Evolutionary conservation across 2,113 vertebrate genomes (phyloP), one percentile per base, ranked within the genome.

Genomic region (Eupsittula cactorum): DNA sequence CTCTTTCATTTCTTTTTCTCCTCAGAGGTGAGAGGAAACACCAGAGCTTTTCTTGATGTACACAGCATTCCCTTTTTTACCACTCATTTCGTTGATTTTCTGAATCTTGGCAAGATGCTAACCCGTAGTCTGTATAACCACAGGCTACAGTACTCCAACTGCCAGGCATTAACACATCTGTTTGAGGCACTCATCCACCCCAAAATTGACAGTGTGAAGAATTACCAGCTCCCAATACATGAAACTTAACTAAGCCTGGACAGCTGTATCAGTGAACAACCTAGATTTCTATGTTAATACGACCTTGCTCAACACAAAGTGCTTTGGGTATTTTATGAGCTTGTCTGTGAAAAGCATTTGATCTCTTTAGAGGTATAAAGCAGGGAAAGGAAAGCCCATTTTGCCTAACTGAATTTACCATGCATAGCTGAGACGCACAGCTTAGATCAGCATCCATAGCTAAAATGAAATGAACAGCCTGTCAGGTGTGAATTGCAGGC

Each of bases 181-280:
- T 73, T 95, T 96, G 86, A 97, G 94, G 88, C 95, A 92, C 55
- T 95, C 90, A 92, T 82, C 76, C 95, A 88, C 88, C 64, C 79
- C 64, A 88, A 82, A 96, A 95, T 0, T 92, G 93, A 94, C 92
- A 95, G 90, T 77, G 60, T 96, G 93, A 97, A 90, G 82, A 96
- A 95, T 93, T 79, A 92, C 76, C 82, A 84, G 82, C 86, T 94
- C 52, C 64, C 52, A 87, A 31, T 78, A 92, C 95, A 68, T 41
- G 82, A 86, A 86, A 93, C 47, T 77, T 86, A 90, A 88, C 80
- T 92, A 83, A 82, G 91, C 86, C 92, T 84, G 88, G 88, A 69
- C 88, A 94, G 93, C 82, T 86, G 88, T 71, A 65, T 33, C 86
- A 68, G 73, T 37, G 93, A 90, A 84, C 82, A 88, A 21, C 42